Evolutionary conservation across 2,113 vertebrate genomes (phyloP).

Genomic region (Phoenicopterus ruber): DNA sequence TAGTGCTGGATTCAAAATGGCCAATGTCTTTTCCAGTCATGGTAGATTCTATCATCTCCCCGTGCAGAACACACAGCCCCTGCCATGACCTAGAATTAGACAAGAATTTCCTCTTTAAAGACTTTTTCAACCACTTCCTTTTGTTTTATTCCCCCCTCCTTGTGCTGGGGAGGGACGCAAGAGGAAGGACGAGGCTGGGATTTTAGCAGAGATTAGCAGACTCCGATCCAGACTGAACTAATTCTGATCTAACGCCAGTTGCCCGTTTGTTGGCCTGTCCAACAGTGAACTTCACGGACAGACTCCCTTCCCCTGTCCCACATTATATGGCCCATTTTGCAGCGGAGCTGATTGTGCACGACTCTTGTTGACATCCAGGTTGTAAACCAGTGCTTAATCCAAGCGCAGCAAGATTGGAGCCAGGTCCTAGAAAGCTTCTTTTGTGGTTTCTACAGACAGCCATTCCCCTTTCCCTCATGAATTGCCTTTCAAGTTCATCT

Average conservation of each 20-base stretch:
- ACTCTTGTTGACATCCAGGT: not conserved
- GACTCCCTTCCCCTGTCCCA: not conserved
- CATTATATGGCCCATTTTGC: not conserved
- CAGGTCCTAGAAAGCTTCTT: slow-evolving; percentile 9
- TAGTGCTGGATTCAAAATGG: not conserved
- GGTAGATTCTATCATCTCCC: not conserved
- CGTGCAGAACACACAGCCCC: not conserved
- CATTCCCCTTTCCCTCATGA: not conserved
- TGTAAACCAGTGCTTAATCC: not conserved
- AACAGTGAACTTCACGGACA: not conserved
- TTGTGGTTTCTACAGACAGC: not conserved
- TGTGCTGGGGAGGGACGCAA: not conserved
- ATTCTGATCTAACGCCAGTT: not conserved
- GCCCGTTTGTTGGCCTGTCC: not conserved
- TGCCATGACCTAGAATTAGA: not conserved
- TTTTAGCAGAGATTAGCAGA: not conserved
- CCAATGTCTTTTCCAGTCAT: slow-evolving; percentile 35
- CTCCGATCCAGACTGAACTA: not conserved
- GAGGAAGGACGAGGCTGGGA: not conserved
- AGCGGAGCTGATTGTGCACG: not conserved
- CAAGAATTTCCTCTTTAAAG: not conserved
- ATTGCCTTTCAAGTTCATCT: slow-evolving; percentile 8
- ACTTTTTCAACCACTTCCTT: not conserved
- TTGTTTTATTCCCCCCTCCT: not conserved
- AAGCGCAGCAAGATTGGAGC: not conserved